These are phyloP conservation scores for Stenopsyche tienmushanensis DNA, from an alignment of 1,140 invertebrate genomes.

Conservation along the genomic window DNA sequence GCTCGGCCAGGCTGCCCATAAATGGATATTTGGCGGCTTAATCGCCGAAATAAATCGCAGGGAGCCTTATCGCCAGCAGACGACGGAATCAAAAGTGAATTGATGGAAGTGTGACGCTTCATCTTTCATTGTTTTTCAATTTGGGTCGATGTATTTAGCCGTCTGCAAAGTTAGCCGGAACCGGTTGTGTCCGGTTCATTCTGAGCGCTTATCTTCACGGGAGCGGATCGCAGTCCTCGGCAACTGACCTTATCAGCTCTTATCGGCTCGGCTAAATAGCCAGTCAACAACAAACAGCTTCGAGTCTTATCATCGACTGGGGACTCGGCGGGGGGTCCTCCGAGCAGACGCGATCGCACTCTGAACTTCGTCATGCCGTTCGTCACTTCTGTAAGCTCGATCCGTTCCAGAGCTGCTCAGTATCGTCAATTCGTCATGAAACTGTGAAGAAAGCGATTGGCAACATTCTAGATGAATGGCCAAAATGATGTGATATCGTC, in stretches of 20 bases:
- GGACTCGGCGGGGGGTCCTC: constrained; percentile 11
- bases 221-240: constrained; percentile 4
- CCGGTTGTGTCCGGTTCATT: constrained; percentile 4
- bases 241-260: constrained; percentile 12
- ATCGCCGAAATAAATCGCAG: no score
- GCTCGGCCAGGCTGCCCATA: no score
- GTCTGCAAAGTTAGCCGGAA: background rate
- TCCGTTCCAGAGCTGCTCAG: no score
- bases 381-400: background rate
- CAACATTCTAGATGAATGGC: no score
- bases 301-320: background rate
- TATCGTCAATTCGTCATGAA: no score
- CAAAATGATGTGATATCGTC: no score
- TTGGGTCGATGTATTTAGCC: constrained; percentile 10
- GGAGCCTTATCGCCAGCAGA: no score
- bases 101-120: background rate
- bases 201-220: background rate
- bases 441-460: no score
- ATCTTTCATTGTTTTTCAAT: constrained; percentile 23
- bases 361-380: background rate
- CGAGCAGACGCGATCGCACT: background rate
- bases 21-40: no score
- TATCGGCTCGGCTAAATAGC: background rate
- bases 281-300: background rate
- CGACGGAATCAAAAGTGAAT: no score